phyloP scores from a whole-genome alignment of 2,888 invertebrate genomes.

The Folsomia manolachei region DNA sequence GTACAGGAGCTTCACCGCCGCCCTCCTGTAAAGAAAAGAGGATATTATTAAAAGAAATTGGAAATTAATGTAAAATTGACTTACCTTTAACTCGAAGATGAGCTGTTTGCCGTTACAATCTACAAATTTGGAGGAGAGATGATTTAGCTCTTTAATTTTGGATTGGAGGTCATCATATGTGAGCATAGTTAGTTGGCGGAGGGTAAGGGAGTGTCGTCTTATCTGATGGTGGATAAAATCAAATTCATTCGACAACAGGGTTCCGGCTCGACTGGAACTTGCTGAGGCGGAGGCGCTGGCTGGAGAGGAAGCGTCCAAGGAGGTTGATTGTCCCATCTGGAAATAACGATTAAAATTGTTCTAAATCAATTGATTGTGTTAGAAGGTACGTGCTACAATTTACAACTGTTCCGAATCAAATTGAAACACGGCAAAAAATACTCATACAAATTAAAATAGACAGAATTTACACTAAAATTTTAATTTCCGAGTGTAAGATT shows the following conservation, averaged over 20 bases:
- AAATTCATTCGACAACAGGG: slow-evolving; percentile 28
- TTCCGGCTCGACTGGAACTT: slow-evolving; percentile 4
- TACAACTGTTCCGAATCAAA: no score
- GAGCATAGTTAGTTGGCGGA: slow-evolving; percentile 54
- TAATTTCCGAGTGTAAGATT: no score
- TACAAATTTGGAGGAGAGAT: slow-evolving; percentile 61
- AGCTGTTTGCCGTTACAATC: slow-evolving; percentile 64
- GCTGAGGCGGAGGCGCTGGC: neutral
- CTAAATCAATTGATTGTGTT: no score
- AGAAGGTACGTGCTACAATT: no score
- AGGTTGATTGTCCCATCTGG: slow-evolving; percentile 37
- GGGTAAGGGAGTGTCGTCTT: slow-evolving; percentile 50
- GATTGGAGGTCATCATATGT: slow-evolving; percentile 63
- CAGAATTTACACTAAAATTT: no score
- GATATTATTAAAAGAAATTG: no score
- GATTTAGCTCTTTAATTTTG: slow-evolving; percentile 62
- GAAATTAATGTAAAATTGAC: no score
- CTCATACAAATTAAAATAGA: no score
- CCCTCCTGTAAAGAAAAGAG: no score
- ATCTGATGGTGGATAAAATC: slow-evolving; percentile 49
- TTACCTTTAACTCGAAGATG: slow-evolving; percentile 66
- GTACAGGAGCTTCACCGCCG: slow-evolving; percentile 61
- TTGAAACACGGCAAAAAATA: no score
- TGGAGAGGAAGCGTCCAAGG: slow-evolving; percentile 23
- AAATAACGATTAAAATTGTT: neutral